phyloP scores from a whole-genome alignment of 1,140 invertebrate genomes.

The Cephus cinctus region DNA sequence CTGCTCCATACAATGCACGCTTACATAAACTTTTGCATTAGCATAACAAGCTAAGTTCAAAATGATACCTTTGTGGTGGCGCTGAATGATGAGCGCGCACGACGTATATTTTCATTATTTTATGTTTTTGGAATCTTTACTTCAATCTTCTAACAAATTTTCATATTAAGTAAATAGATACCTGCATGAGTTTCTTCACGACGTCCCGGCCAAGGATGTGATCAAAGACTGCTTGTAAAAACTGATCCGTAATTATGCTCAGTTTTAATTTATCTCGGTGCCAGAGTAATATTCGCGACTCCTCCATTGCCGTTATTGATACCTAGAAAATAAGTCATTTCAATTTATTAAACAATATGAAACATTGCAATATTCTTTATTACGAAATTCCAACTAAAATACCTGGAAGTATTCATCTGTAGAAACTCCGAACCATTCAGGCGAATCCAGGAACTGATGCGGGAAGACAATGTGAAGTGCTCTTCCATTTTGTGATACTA shows the following conservation, averaged over 20 bases:
- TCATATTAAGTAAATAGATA: too few relatives aligned
- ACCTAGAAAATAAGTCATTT: conserved; percentile 57
- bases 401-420: conserved; percentile 89
- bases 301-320: conserved; percentile 85
- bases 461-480: conserved; percentile 85
- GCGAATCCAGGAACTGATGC: conserved; percentile 90
- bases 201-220: conserved; percentile 86
- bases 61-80: background rate
- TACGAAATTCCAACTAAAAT: conserved; percentile 15
- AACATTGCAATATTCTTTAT: background rate
- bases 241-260: conserved; percentile 80
- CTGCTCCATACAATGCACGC: conserved; percentile 43
- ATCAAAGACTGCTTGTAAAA: conserved; percentile 82
- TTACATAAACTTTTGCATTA: background rate
- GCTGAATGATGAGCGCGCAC: too few relatives aligned
- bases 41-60: background rate
- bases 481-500: conserved; percentile 82
- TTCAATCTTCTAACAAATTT: too few relatives aligned
- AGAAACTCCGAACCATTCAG: conserved; percentile 89
- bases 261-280: conserved; percentile 81
- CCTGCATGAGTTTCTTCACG: conserved; percentile 88
- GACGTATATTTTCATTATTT: too few relatives aligned
- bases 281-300: conserved; percentile 83
- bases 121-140: too few relatives aligned
- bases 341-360: conserved; percentile 7